Base-by-base conservation (phyloP, 2,113 vertebrate species). In the Xenopus borealis region DNA sequence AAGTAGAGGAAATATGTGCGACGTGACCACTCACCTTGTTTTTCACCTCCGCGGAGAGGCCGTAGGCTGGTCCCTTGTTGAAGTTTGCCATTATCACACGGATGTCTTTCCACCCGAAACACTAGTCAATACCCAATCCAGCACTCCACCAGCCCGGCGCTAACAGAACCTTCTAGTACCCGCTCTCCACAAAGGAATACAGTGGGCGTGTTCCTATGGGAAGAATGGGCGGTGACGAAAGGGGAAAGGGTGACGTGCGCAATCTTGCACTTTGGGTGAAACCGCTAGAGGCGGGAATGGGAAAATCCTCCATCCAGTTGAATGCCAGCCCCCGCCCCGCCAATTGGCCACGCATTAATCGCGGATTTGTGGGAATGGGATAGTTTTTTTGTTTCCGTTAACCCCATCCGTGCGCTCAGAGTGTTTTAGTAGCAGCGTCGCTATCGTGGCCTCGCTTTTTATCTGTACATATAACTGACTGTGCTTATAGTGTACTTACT, bases 51-150 rank as follows among this genome's bases (percentile, higher is more conserved):
- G 95, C 95, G 55, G 95, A 96, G 69, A 97, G 86, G 69, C 95
- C 95, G 78, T 98, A 98, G 50, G 94, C 89, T 45, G 95, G 95
- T 64, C 95, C 95, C 84, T 94, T 96, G 82, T 98, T 98, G 81
- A 98, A 98, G 81, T 95, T 91, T 69, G 93, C 91, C 96, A 98
- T 96, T 80, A 81, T 80, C 78, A 47, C 23, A 12, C 57, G 23
- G 53, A n/a, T 2, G 66, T 69, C 63, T 40, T 44, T 66, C 61
- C 57, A 8, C 33, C 33, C n/a, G 23, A 6, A 33, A 44, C 6
- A 17, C 30, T 6, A 23, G 14, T 55, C 19, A 12, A 16, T 50
- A 3, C 47, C 17, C 53, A n/a, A 16, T 9, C 47, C 47, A 1
- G 11, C 47, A 33, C 33, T 66, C 53, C 55, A 58, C 52, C 18